phyloP scores from a whole-genome alignment of 2,888 invertebrate genomes.

The Linnaemya vulpina region DNA sequence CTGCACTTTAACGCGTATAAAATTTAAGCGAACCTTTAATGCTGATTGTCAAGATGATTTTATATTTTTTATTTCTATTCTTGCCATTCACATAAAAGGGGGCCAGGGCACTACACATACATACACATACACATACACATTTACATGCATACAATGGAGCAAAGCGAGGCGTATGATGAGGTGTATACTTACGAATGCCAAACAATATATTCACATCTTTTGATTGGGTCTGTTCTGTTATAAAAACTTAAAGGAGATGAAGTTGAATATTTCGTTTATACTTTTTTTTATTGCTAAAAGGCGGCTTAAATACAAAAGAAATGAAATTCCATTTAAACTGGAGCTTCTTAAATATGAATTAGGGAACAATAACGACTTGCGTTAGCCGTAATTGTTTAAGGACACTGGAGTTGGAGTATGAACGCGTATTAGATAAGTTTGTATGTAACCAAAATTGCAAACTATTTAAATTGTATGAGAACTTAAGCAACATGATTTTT shows the following conservation, averaged over 20 bases:
- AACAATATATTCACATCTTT: constrained; percentile 43
- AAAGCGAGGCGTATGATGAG: constrained; percentile 43
- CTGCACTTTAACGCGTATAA: constrained; percentile 69
- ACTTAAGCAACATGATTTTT: no score
- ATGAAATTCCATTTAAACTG: constrained; percentile 74
- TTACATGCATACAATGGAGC: background rate
- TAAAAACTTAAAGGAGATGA: constrained; percentile 51
- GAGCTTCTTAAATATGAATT: constrained; percentile 67
- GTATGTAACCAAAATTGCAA: no score
- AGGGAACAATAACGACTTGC: constrained; percentile 2
- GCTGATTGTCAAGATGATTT: constrained; percentile 60
- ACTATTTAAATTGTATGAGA: no score
- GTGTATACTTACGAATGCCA: constrained; percentile 48
- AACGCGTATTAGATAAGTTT: no score
- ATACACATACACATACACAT: background rate
- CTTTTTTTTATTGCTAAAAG: constrained; percentile 41
- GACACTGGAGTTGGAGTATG: no score
- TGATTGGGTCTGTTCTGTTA: constrained; percentile 59
- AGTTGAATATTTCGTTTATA: background rate
- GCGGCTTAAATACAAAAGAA: constrained; percentile 72
- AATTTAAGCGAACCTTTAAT: constrained; percentile 64
- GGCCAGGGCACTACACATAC: background rate
- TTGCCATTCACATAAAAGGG: constrained; percentile 22
- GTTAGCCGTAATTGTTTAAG: no score
- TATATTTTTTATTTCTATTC: constrained; percentile 10